These are phyloP conservation scores for Chloropsis hardwickii DNA, from an alignment of 2,113 vertebrate species.

Conservation along the genomic window DNA sequence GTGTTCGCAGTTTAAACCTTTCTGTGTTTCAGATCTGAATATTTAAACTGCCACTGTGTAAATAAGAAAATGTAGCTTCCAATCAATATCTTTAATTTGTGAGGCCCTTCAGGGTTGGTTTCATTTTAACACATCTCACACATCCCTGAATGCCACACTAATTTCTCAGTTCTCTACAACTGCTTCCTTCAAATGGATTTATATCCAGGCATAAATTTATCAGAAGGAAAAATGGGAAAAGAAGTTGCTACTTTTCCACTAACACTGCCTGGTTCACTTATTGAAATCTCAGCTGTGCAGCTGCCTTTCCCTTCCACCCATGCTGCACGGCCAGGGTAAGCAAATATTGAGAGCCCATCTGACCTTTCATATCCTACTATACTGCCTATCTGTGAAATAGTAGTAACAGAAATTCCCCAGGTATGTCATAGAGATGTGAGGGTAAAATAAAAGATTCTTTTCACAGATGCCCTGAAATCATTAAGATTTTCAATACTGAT, in stretches of 20 bases:
- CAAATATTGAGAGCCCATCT: neutral
- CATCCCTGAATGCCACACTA: neutral
- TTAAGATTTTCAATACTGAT: neutral
- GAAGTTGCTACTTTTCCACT: neutral
- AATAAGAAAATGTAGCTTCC: neutral
- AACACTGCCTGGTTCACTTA: neutral
- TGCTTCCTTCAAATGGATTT: neutral
- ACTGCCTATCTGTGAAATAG: neutral
- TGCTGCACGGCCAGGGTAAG: accelerated
- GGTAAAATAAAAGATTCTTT: neutral
- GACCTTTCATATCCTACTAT: neutral
- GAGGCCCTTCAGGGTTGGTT: neutral
- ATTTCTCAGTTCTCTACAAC: neutral
- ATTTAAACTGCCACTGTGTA: neutral
- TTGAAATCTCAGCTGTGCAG: neutral
- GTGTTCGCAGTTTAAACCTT: neutral
- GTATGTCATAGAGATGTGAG: neutral
- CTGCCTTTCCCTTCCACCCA: neutral
- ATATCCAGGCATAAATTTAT: neutral
- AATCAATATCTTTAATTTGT: neutral
- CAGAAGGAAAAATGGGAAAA: neutral
- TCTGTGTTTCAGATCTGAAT: neutral
- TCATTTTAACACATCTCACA: neutral
- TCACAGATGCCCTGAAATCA: neutral
- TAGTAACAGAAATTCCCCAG: neutral